phyloP scores from a whole-genome alignment of 2,797 vertebrate genomes.

The Cyprinella venusta region DNA sequence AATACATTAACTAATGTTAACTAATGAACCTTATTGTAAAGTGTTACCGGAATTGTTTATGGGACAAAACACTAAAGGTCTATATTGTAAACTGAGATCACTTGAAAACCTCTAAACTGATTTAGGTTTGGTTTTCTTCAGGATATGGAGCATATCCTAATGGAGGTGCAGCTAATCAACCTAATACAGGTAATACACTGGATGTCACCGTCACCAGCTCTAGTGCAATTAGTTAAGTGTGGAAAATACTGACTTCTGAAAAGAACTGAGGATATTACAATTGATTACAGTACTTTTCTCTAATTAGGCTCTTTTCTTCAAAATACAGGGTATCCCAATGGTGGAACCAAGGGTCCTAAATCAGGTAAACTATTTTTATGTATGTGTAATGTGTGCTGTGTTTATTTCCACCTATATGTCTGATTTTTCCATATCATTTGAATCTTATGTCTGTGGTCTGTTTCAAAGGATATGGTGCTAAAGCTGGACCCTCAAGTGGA shows the following conservation, averaged over 20 bases:
- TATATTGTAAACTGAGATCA: neutral
- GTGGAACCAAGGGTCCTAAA: conserved; percentile 3
- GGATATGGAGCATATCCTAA: conserved; percentile 50
- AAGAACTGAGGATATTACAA: neutral
- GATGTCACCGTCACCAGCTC: neutral
- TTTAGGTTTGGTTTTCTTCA: neutral
- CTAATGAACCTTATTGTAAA: too few relatives aligned
- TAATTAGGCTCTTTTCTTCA: neutral
- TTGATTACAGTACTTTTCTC: neutral
- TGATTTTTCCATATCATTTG: neutral
- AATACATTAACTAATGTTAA: too few relatives aligned
- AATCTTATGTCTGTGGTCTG: neutral
- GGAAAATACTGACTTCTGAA: neutral
- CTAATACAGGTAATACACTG: conserved; percentile 51
- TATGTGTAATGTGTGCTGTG: neutral
- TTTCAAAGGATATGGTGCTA: conserved; percentile 34
- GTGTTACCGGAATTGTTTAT: neutral
- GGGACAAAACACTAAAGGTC: neutral
- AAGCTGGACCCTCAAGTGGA: conserved; percentile 18
- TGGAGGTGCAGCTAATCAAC: conserved; percentile 40
- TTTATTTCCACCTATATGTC: neutral
- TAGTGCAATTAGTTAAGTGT: neutral
- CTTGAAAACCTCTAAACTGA: neutral
- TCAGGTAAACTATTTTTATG: conserved; percentile 1
- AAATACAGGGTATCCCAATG: neutral